phyloP scores from a whole-genome alignment of 2,113 vertebrate genomes.

The Narcine bancroftii region DNA sequence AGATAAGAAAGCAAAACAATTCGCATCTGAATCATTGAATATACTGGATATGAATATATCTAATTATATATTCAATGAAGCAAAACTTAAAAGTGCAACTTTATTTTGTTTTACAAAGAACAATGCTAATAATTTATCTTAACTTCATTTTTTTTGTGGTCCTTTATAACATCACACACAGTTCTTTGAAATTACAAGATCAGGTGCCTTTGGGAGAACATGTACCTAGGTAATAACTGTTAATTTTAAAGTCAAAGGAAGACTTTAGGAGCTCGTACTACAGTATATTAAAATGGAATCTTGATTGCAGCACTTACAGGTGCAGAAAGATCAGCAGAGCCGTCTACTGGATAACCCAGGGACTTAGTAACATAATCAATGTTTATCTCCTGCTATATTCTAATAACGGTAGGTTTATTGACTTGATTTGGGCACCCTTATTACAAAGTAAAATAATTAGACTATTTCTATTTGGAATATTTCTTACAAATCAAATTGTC shows the following conservation, averaged over 20 bases:
- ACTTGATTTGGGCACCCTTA: no score
- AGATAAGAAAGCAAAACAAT: background rate
- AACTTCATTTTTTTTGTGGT: background rate
- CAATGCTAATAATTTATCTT: background rate
- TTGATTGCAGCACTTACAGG: background rate
- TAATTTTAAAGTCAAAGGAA: background rate
- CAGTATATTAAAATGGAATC: background rate
- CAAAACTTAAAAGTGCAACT: background rate
- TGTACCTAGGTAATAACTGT: background rate
- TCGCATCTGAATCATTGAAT: background rate
- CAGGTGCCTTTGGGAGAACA: background rate
- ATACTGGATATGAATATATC: background rate
- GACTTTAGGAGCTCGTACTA: background rate
- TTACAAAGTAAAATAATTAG: background rate
- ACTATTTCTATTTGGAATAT: background rate
- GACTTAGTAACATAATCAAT: background rate
- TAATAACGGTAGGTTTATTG: background rate
- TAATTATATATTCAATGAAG: background rate
- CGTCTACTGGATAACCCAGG: background rate
- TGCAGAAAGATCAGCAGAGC: background rate
- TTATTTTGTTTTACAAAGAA: background rate
- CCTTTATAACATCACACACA: background rate
- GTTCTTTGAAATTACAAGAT: background rate
- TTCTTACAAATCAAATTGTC: no score
- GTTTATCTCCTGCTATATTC: background rate